phyloP scores from a whole-genome alignment of 2,113 vertebrate genomes.

The Eulemur macaco region DNA sequence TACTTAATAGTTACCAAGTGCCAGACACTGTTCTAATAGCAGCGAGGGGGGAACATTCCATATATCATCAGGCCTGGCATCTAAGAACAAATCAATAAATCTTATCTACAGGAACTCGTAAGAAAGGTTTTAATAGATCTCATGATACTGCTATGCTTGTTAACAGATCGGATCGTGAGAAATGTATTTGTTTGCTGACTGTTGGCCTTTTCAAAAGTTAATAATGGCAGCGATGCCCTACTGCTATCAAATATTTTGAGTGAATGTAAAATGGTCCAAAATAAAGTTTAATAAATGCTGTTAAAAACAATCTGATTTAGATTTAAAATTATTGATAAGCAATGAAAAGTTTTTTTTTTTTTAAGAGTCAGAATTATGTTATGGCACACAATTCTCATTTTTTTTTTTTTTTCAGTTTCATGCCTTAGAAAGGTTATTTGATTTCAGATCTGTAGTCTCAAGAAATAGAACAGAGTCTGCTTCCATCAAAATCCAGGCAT shows the following conservation, averaged over 20 bases:
- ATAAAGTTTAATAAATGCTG: not conserved
- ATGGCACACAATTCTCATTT: not conserved
- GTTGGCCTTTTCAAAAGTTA: not conserved
- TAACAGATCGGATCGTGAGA: not conserved
- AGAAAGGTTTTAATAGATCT: not conserved
- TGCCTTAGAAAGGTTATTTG: not conserved
- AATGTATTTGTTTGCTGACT: not conserved
- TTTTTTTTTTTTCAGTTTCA: not conserved
- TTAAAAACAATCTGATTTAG: not conserved
- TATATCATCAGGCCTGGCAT: not conserved
- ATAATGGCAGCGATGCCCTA: not conserved
- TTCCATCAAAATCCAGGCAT: not conserved
- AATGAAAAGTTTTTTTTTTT: not conserved
- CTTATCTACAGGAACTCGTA: not conserved
- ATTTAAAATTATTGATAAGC: not conserved
- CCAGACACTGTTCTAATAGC: not conserved
- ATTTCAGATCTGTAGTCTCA: slow-evolving; percentile 14
- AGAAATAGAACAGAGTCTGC: not conserved
- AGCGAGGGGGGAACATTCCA: not conserved
- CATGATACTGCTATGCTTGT: not conserved
- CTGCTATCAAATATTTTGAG: not conserved
- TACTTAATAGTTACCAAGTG: not conserved
- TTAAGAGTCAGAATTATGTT: not conserved
- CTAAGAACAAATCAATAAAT: not conserved
- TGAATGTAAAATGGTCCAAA: not conserved